These are phyloP conservation scores for Eristalinus sepulchralis DNA, from an alignment of 2,888 invertebrate species.

Conservation along the genomic window DNA sequence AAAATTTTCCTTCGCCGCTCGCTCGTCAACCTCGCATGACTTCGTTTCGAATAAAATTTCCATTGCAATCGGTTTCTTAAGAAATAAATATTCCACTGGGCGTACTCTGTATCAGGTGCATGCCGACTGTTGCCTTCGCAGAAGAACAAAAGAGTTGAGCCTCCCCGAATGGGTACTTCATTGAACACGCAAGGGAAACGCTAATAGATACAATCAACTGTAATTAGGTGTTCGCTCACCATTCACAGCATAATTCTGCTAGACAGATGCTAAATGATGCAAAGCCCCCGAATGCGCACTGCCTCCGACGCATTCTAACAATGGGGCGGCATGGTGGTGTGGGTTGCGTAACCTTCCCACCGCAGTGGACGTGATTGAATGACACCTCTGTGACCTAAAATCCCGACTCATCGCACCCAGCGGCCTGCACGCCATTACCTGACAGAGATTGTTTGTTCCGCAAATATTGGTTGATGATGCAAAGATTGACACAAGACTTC, in stretches of 20 bases:
- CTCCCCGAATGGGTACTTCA: constrained; percentile 13
- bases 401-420: background rate
- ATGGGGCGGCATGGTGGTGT: background rate
- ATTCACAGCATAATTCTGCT: constrained; percentile 13
- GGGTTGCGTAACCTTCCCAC: background rate
- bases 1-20: background rate
- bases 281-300: background rate
- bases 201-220: constrained; percentile 13
- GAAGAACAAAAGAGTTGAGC: constrained; percentile 36
- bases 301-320: constrained; percentile 1
- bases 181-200: constrained; percentile 39
- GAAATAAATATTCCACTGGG: constrained; percentile 34
- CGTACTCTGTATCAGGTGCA: background rate
- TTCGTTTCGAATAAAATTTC: constrained; percentile 39
- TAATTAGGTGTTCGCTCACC: constrained; percentile 5
- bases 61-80: constrained; percentile 30
- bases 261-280: background rate
- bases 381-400: background rate
- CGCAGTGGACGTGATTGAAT: background rate
- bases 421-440: background rate
- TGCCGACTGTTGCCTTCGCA: background rate
- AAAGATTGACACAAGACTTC: constrained; percentile 28
- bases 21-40: constrained; percentile 8
- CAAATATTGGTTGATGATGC: constrained; percentile 6
- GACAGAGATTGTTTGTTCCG: background rate